Percentiles rank a stretch among this genome's conserved stretches.
Conservation (phyloP, 2,888 invertebrate species). For the Dolichopus griseipennis region DNA sequence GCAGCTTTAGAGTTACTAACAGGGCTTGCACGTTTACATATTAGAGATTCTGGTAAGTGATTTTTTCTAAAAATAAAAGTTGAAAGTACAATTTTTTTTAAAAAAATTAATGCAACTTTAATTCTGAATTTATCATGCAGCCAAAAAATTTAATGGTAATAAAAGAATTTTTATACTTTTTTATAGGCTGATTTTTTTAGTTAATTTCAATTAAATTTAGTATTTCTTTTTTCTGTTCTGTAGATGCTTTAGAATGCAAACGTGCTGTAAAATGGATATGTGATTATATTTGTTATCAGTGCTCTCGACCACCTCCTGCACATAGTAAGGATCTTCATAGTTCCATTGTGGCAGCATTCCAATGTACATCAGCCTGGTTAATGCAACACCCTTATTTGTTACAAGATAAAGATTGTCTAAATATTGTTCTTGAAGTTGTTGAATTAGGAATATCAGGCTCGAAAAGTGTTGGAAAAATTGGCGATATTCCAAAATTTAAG, state of each 20-base stretch:
- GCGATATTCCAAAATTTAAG: slow-evolving; percentile 84
- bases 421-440: slow-evolving; percentile 90
- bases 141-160: slow-evolving; percentile 48
- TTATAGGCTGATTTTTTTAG: background rate
- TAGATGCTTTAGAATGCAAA: slow-evolving; percentile 82
- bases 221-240: slow-evolving; percentile 34
- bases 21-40: slow-evolving; percentile 81
- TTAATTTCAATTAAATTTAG: background rate
- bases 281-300: slow-evolving; percentile 93
- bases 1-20: slow-evolving; percentile 87
- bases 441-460: slow-evolving; percentile 96
- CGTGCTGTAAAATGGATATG: slow-evolving; percentile 95
- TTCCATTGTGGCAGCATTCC: slow-evolving; percentile 85
- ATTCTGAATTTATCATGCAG: slow-evolving; percentile 37
- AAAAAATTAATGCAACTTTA: slow-evolving; percentile 21
- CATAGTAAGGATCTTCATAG: slow-evolving; percentile 93
- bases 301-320: slow-evolving; percentile 85
- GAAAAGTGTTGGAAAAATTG: slow-evolving; percentile 78
- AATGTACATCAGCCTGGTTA: slow-evolving; percentile 87
- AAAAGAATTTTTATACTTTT: slow-evolving; percentile 10
- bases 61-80: background rate
- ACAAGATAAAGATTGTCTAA: slow-evolving; percentile 84
- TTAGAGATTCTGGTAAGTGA: slow-evolving; percentile 71
- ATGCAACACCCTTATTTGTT: slow-evolving; percentile 82
- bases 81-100: slow-evolving; percentile 9